Evolutionary conservation across 2,888 invertebrate species (phyloP), one percentile per base, ranked within the genome.

Genomic region (Autographa gamma): DNA sequence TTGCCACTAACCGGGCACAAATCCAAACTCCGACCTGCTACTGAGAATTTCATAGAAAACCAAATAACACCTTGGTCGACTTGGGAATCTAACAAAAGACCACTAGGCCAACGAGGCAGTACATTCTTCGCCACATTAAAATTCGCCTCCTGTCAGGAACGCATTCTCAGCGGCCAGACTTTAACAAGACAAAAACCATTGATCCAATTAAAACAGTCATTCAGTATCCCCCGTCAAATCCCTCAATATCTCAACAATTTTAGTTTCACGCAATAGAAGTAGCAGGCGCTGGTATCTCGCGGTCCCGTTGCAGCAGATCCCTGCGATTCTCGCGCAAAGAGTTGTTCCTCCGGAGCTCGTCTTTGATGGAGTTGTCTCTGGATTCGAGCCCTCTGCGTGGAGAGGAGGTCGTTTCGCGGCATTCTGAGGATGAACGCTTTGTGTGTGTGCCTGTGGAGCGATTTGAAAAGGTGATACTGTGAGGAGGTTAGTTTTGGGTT

Each of bases 361-460:
- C 95, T 52, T 91, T 92, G 74, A 93, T 87, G 2, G 92, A 92
- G 48, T 73, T 86, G 75, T 93, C 93, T 31, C 93, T 89, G 48
- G 92, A 92, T 11, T 93, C 93, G 63, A 94, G 88, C 0, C 93
- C 91, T 43, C 94, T 89, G 0, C 95, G 90, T 0, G 94, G 93
- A 0, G 94, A 93, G 0, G 91, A 92, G 0, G 90, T 88, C 1
- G 92, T 82, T 18, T 96, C 96, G 16, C 96, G 91, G 69, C 96
- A 96, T 82, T 96, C 96, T 0, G 96, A 96, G 0, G 96, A 95
- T 0, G 96, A 96, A 0, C 96, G 92, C 75, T 95, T 96, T 58
- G 96, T 95, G 84, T 96, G 93, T n/a, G 92, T 91, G 74, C 95
- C 95, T 95, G 86, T 13, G 70, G 19, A 78, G 48, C n/a, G 56